Evolutionary conservation across 2,113 vertebrate species (phyloP).

Genomic region (Austrofundulus limnaeus): DNA sequence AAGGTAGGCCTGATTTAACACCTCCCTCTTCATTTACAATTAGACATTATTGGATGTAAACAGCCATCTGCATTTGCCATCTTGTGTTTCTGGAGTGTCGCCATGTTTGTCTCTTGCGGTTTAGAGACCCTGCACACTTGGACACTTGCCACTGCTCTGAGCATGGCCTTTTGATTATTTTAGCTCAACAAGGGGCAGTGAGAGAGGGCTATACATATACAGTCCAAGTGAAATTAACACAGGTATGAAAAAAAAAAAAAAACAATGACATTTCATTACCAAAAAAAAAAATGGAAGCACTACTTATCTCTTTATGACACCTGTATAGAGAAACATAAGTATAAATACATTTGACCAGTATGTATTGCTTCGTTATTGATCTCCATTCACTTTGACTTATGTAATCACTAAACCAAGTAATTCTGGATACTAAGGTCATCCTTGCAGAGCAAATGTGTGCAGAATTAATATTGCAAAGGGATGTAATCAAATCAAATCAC

Average conservation of each 20-base stretch:
- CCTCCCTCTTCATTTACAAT: conserved; percentile 82
- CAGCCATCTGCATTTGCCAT: conserved; percentile 79
- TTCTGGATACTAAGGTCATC: neutral
- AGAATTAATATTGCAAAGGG: too few species aligned
- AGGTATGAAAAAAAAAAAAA: too few species aligned
- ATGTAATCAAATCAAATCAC: too few species aligned
- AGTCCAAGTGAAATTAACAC: neutral
- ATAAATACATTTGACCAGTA: too few species aligned
- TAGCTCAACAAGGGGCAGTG: neutral
- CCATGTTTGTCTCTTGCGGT: conserved; percentile 72
- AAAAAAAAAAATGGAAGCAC: neutral
- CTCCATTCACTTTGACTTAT: too few species aligned
- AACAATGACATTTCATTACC: neutral
- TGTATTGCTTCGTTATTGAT: neutral
- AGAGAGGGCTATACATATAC: neutral
- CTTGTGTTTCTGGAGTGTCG: conserved; percentile 75
- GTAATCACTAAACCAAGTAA: too few species aligned
- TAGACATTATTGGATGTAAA: conserved; percentile 78
- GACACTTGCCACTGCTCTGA: conserved; percentile 33
- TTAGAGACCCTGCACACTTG: conserved; percentile 47
- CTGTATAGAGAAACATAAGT: neutral
- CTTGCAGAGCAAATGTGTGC: too few species aligned
- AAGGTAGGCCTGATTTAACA: conserved; percentile 77
- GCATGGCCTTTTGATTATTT: conserved; percentile 33
- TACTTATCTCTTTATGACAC: neutral